phyloP scores from a whole-genome alignment of 2,888 invertebrate species.

The Elmis aenea region DNA sequence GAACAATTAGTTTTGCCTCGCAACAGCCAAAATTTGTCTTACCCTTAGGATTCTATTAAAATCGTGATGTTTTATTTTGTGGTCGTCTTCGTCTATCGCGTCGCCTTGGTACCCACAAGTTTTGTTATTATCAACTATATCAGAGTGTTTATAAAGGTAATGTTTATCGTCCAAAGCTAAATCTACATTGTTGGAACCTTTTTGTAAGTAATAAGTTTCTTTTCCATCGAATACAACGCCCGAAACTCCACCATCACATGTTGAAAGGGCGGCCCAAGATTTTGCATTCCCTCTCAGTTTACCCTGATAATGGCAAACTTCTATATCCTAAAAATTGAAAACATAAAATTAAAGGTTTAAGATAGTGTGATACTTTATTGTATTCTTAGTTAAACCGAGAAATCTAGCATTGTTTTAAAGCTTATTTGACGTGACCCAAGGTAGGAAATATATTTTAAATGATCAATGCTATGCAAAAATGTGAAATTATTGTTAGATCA shows the following conservation, averaged over 20 bases:
- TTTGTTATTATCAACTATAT: conserved; percentile 55
- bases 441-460: no score
- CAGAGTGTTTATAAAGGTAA: conserved; percentile 63
- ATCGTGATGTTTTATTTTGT: conserved; percentile 40
- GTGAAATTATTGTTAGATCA: no score
- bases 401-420: no score
- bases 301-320: conserved; percentile 75
- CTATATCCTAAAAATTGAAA: conserved; percentile 55
- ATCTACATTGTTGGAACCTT: conserved; percentile 26
- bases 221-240: conserved; percentile 78
- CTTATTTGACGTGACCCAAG: no score
- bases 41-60: conserved; percentile 63
- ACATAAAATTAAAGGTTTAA: conserved; percentile 1
- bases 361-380: no score
- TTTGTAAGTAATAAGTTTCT: conserved; percentile 68
- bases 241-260: conserved; percentile 65
- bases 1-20: conserved; percentile 7
- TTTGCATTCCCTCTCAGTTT: conserved; percentile 60
- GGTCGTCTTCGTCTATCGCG: conserved; percentile 9
- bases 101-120: conserved; percentile 51
- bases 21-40: no score
- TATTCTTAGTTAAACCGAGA: no score
- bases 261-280: conserved; percentile 82
- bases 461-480: no score
- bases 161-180: conserved; percentile 43